Conservation (phyloP, 2,888 invertebrate genomes). For the Amphipoea oculea region DNA sequence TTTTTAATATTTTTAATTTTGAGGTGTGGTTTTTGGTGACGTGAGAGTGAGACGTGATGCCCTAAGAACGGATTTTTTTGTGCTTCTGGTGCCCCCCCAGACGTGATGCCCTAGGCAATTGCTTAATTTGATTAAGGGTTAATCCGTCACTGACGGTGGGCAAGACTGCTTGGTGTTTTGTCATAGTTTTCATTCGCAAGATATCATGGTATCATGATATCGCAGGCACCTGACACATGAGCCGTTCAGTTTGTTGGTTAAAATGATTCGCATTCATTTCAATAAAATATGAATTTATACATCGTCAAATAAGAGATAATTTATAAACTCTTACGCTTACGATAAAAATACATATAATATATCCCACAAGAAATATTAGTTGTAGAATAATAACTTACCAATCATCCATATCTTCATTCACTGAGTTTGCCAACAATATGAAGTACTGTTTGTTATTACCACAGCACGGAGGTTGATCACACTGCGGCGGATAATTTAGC, state of each 20-base stretch:
- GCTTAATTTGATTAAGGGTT: no score
- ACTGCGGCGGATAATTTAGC: constrained; percentile 28
- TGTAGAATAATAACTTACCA: constrained; percentile 30
- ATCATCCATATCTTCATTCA: constrained; percentile 29
- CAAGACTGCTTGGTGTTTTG: background rate
- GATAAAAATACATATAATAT: background rate
- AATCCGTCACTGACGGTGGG: no score
- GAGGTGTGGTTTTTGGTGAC: no score
- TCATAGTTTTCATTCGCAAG: background rate
- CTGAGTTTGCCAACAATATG: constrained; percentile 61
- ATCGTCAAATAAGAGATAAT: background rate
- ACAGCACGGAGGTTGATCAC: constrained; percentile 39
- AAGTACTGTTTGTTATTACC: constrained; percentile 65
- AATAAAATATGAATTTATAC: background rate
- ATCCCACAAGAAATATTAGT: background rate
- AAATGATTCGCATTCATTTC: background rate
- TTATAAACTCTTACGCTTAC: background rate
- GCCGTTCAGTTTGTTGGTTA: background rate
- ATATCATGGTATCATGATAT: background rate
- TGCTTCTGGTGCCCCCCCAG: no score
- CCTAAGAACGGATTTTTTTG: no score
- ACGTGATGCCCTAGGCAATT: no score
- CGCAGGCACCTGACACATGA: background rate
- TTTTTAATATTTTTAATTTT: no score
- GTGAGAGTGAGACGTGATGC: no score